A percentile compares a stretch with the other conserved stretches of the same genome.
Evolutionary conservation across 2,888 invertebrate genomes (phyloP).

Genomic region (Meganola albula): DNA sequence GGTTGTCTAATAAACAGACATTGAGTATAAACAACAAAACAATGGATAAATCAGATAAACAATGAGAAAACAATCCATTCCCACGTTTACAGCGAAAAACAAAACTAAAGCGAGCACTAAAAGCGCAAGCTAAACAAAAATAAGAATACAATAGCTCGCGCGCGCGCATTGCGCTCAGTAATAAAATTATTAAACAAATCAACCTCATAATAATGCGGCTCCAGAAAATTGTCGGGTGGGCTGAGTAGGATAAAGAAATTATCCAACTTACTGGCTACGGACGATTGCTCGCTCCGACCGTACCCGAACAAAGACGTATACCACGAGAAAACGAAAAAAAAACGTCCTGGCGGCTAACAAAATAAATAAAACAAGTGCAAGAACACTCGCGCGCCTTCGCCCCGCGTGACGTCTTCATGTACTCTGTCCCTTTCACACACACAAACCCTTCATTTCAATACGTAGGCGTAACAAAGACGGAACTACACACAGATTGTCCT

Average conservation of each 20-base stretch:
- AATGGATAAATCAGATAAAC: constrained; percentile 31
- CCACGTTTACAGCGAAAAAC: constrained; percentile 34
- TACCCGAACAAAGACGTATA: constrained; percentile 71
- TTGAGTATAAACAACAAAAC: constrained; percentile 29
- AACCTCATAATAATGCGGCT: constrained; percentile 71
- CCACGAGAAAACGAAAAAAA: constrained; percentile 57
- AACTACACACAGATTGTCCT: constrained; percentile 43
- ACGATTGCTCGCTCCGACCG: constrained; percentile 56
- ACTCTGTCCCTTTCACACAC: constrained; percentile 56
- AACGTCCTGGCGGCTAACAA: constrained; percentile 54
- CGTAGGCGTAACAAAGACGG: constrained; percentile 47
- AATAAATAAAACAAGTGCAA: constrained; percentile 75
- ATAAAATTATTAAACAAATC: constrained; percentile 78
- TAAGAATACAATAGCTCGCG: constrained; percentile 44
- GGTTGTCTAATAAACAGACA: constrained; percentile 17
- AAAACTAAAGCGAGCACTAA: constrained; percentile 36
- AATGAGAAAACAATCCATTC: constrained; percentile 37
- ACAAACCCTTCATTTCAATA: constrained; percentile 30
- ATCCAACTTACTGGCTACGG: constrained; percentile 65
- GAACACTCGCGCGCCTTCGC: constrained; percentile 73
- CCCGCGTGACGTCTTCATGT: constrained; percentile 76
- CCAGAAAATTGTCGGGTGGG: constrained; percentile 74
- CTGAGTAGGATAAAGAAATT: constrained; percentile 73
- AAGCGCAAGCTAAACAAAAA: constrained; percentile 46
- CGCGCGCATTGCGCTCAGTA: constrained; percentile 56